phyloP scores from a whole-genome alignment of 2,888 invertebrate species.

The Pachydiplax longipennis region DNA sequence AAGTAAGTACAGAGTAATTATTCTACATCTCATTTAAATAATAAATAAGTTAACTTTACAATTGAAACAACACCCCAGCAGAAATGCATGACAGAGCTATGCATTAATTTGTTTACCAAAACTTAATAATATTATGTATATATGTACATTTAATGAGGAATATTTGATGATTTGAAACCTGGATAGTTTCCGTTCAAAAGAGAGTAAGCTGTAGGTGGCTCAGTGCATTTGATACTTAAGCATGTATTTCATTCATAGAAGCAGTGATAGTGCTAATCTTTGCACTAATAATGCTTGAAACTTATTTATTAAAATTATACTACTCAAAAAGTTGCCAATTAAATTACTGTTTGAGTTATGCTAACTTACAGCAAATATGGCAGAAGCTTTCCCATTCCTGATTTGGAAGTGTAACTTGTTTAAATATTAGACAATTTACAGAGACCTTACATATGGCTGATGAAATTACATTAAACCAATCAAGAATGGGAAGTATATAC shows the following conservation, averaged over 20 bases:
- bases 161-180: neutral
- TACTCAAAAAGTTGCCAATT: neutral
- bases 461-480: neutral
- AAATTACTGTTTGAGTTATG: neutral
- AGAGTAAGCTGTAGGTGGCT: constrained; percentile 6
- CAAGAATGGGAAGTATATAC: neutral
- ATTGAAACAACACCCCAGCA: too few species aligned
- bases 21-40: neutral
- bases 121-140: neutral
- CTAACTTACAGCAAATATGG: neutral
- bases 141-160: neutral
- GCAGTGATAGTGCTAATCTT: constrained; percentile 26
- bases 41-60: neutral
- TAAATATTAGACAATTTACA: neutral
- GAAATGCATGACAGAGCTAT: too few species aligned
- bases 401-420: neutral
- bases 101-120: too few species aligned
- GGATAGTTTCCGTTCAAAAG: neutral
- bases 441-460: neutral
- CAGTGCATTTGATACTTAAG: constrained; percentile 22
- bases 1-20: neutral
- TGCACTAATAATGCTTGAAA: neutral
- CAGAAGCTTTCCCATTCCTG: constrained; percentile 12
- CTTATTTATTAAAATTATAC: neutral
- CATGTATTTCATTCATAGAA: constrained; percentile 35